phyloP scores from a whole-genome alignment of 2,797 vertebrate genomes.

The Antrozous pallidus region DNA sequence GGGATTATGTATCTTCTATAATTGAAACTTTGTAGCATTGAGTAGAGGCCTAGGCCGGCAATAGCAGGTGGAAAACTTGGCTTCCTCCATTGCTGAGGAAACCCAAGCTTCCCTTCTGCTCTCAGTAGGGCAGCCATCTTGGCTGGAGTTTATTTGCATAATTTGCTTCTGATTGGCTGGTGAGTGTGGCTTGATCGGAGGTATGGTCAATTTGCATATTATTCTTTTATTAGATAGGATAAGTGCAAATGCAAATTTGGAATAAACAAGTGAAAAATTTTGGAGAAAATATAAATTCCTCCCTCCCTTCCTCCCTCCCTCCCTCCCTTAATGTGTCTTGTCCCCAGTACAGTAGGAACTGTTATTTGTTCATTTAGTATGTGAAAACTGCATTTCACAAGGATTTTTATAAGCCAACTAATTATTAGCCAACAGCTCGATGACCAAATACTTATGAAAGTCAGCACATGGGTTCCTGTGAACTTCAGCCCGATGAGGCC shows the following conservation, averaged over 20 bases:
- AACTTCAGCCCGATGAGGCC: neutral
- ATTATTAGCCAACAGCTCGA: neutral
- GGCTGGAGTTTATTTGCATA: too few relatives aligned
- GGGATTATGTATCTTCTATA: too few relatives aligned
- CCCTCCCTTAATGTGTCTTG: neutral
- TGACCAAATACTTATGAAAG: neutral
- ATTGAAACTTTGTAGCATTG: too few relatives aligned
- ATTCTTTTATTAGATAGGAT: too few relatives aligned
- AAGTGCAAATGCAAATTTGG: neutral
- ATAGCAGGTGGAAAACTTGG: too few relatives aligned
- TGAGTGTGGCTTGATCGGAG: too few relatives aligned
- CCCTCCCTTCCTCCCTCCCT: neutral
- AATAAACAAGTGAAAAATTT: neutral
- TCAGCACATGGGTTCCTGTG: neutral
- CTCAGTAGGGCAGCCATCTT: too few relatives aligned
- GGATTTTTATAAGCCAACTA: neutral
- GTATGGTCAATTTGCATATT: too few relatives aligned
- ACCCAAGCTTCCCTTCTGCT: too few relatives aligned
- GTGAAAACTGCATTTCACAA: neutral
- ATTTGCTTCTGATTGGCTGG: too few relatives aligned
- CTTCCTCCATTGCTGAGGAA: too few relatives aligned
- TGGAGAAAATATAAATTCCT: neutral
- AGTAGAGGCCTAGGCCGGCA: too few relatives aligned
- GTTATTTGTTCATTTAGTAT: neutral
- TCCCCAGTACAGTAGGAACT: neutral